phyloP scores from a whole-genome alignment of 2,113 vertebrate species.

The Thalassoma bifasciatum region DNA sequence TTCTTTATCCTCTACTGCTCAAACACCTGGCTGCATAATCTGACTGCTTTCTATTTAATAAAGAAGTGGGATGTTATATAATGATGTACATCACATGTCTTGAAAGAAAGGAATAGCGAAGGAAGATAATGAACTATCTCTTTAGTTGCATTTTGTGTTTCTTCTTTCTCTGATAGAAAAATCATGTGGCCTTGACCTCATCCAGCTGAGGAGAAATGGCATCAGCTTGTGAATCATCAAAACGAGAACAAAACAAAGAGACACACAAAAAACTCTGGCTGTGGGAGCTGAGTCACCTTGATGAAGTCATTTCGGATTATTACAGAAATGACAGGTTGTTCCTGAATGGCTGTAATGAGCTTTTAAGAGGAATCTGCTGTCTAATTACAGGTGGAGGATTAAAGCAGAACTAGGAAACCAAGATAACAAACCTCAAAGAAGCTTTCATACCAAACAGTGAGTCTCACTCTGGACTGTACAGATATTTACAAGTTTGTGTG shows the following conservation, averaged over 20 bases:
- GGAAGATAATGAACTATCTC: not conserved
- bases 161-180: not conserved
- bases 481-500: not conserved
- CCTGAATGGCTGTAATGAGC: not conserved
- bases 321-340: not conserved
- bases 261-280: not conserved
- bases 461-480: not conserved
- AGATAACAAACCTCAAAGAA: not conserved
- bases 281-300: not conserved
- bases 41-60: not conserved
- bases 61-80: no score
- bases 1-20: not conserved
- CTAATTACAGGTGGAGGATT: not conserved
- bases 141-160: no score
- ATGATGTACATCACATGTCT: no score
- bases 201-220: not conserved
- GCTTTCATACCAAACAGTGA: no score
- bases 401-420: not conserved
- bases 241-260: not conserved
- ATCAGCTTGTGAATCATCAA: constrained; percentile 20
- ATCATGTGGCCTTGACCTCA: not conserved
- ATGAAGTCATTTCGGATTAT: not conserved
- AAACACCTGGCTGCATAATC: not conserved
- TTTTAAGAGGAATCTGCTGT: no score
- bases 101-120: no score